phyloP scores from a whole-genome alignment of 2,797 vertebrate species.

The Thripadectes ignobilis region DNA sequence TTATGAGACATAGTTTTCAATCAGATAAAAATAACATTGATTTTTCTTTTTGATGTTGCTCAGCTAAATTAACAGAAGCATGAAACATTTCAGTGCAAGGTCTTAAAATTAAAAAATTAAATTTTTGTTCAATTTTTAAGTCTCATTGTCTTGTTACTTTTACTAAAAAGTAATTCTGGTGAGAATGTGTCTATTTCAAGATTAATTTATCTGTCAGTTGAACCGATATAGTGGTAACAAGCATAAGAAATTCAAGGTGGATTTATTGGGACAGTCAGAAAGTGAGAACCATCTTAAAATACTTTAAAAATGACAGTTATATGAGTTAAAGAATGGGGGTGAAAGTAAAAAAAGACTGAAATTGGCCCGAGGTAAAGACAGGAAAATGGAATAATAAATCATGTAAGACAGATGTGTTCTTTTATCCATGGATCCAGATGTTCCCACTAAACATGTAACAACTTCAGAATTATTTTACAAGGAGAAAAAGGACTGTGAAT shows the following conservation, averaged over 20 bases:
- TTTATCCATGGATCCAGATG: constrained; percentile 72
- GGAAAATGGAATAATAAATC: constrained; percentile 72
- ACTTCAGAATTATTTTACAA: constrained; percentile 65
- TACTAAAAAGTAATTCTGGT: not conserved
- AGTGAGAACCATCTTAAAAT: constrained; percentile 68
- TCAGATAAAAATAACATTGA: not conserved
- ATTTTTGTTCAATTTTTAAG: not conserved
- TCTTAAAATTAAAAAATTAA: not conserved
- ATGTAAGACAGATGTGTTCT: constrained; percentile 57
- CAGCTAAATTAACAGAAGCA: not conserved
- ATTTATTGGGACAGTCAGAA: constrained; percentile 59
- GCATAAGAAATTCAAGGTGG: constrained; percentile 30
- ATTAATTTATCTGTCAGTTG: constrained; percentile 38
- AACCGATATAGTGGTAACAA: constrained; percentile 36
- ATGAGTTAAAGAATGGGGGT: constrained; percentile 41
- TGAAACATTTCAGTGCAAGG: not conserved
- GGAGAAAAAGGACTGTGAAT: constrained; percentile 6
- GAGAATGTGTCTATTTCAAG: constrained; percentile 4
- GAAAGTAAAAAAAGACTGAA: not conserved
- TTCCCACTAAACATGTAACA: constrained; percentile 61
- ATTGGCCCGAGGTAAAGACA: constrained; percentile 43
- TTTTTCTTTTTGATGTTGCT: not conserved
- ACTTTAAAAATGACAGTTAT: constrained; percentile 60
- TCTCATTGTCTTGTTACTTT: not conserved
- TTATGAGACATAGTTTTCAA: not conserved